Evolutionary conservation across 2,888 invertebrate species (phyloP).

Genomic region (Hydrotaea cyrtoneurina): DNA sequence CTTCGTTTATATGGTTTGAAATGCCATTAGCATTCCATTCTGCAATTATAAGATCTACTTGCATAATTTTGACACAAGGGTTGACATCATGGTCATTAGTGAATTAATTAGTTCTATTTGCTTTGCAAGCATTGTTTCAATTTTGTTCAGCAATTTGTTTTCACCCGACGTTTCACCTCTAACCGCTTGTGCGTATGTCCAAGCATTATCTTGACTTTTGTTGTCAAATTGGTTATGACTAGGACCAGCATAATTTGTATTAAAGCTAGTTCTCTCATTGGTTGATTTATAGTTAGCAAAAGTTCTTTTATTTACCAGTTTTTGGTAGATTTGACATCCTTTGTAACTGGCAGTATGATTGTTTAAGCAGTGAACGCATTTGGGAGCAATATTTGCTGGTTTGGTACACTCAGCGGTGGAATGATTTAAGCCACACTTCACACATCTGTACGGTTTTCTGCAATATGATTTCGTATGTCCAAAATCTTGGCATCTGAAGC

Average conservation of each 20-base stretch:
- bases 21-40: constrained; percentile 38
- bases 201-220: not conserved
- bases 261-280: too few species aligned
- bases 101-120: constrained; percentile 13
- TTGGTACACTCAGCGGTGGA: too few species aligned
- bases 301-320: too few species aligned
- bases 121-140: constrained; percentile 35
- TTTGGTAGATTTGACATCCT: too few species aligned
- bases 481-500: not conserved
- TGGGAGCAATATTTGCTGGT: too few species aligned
- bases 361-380: too few species aligned
- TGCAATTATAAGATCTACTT: constrained; percentile 33
- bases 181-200: constrained; percentile 28
- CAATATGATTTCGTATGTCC: not conserved
- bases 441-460: not conserved
- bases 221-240: too few species aligned
- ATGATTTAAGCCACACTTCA: not conserved
- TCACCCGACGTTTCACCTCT: constrained; percentile 17
- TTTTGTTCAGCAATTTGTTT: constrained; percentile 4
- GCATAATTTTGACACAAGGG: constrained; percentile 35
- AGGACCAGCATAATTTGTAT: too few species aligned
- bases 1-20: constrained; percentile 31
- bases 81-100: constrained; percentile 30
- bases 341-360: too few species aligned
- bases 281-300: not conserved